phyloP scores from a whole-genome alignment of 2,888 invertebrate species.

The Autographa pulchrina region DNA sequence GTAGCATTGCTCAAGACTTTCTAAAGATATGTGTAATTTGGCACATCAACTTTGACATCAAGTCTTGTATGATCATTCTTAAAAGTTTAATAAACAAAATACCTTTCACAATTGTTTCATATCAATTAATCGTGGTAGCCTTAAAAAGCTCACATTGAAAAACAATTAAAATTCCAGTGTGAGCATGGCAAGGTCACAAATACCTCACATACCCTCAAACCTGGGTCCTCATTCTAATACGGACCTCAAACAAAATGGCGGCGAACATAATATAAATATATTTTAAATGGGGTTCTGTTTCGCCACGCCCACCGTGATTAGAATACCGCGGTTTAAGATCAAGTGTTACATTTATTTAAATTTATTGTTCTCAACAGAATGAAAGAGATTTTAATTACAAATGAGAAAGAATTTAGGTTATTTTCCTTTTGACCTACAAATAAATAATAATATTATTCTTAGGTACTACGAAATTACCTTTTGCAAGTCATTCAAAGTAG shows the following conservation, averaged over 20 bases:
- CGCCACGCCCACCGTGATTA: constrained; percentile 58
- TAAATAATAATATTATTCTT: neutral
- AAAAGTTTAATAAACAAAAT: neutral
- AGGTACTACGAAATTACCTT: neutral
- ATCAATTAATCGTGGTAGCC: constrained; percentile 25
- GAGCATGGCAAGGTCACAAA: constrained; percentile 53
- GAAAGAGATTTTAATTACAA: neutral
- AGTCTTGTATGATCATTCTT: too few species aligned
- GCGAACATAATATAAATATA: constrained; percentile 56
- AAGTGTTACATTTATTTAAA: constrained; percentile 12
- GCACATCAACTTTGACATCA: too few species aligned
- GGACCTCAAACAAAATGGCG: constrained; percentile 34
- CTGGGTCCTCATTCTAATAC: constrained; percentile 38
- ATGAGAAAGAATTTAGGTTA: neutral
- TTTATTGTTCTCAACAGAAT: constrained; percentile 1
- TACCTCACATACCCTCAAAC: constrained; percentile 51
- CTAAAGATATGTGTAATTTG: too few species aligned
- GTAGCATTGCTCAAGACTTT: too few species aligned
- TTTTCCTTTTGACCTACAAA: neutral
- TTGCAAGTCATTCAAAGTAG: neutral
- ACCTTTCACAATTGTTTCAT: constrained; percentile 14
- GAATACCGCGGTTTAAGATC: constrained; percentile 49
- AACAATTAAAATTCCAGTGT: constrained; percentile 58
- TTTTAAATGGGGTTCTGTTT: constrained; percentile 58
- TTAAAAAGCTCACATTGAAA: constrained; percentile 49